Base-by-base conservation (phyloP, 2,888 invertebrate species). In the Polymixis lichenea region DNA sequence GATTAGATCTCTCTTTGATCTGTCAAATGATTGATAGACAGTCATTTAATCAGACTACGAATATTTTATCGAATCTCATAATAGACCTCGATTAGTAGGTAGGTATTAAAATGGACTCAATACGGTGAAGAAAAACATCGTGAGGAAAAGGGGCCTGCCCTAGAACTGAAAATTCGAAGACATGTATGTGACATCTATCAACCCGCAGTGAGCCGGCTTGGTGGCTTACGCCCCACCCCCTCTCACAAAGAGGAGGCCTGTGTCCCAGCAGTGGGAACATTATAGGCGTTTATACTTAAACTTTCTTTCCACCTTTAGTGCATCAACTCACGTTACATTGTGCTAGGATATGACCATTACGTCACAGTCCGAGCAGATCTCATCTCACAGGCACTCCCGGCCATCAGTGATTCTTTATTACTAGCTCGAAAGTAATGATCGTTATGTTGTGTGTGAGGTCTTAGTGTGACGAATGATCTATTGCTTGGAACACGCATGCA, bases 381-480 rank as follows among this genome's bases (percentile, higher is more conserved):
- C 56, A 66, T 68, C 71, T 68, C 65, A 28, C 69, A n/a, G 49
- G 25, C 68, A 61, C 73, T 67, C 62, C 5, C 72, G 25, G 28
- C 22, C 66, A 58, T 66, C 77, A 58, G n/a, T 51, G 17, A 53
- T 65, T 76, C 32, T 68, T 72, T 71, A 61, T 71, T 51, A 58
- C n/a, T 25, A 19, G 15, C 38, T 49, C 7, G 75, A 76, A 61
- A 72, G 80, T 72, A 79, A 80, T 79, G 60, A 17, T 53, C 56
- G 43, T 81, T 32, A 53, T 53, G 68, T 7, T 32, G 17, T 55
- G 56, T 80, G 76, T 76, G 80, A 38, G 56, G 84, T 80, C 55
- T 72, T 32, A 22, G 28, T 58, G 55, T 46, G 61, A 67, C 76
- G 53, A 69, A 76, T 83, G 76, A 80, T 72, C 11, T 32, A 68